A percentile compares a stretch with the other conserved stretches of the same genome.
These are phyloP conservation scores for Mareca penelope DNA, from an alignment of 2,797 vertebrate genomes.

Conservation along the genomic window DNA sequence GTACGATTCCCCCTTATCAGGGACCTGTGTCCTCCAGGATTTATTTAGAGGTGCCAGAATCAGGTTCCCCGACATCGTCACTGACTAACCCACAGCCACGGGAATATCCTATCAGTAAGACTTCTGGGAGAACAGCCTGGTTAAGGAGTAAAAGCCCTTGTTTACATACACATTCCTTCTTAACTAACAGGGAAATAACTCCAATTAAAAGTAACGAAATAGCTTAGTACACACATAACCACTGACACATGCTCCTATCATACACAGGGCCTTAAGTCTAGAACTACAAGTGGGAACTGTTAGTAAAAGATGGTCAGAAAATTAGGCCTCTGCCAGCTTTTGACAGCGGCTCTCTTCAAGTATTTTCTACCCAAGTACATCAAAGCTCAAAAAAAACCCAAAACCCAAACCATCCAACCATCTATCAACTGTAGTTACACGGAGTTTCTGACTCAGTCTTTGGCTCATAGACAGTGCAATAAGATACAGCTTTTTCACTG, in stretches of 20 bases:
- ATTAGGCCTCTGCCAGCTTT: background rate
- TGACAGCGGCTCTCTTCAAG: background rate
- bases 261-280: background rate
- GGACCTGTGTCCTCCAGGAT: background rate
- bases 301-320: background rate
- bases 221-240: background rate
- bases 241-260: rapidly evolving
- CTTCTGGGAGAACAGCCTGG: background rate
- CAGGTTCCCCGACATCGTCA: background rate
- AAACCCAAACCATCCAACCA: no score
- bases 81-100: background rate
- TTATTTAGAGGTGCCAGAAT: background rate
- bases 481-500: background rate
- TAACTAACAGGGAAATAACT: background rate
- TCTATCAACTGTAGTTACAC: background rate
- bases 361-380: background rate
- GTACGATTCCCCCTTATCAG: background rate
- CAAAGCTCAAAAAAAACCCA: background rate
- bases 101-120: background rate
- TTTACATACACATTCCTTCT: background rate
- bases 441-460: background rate
- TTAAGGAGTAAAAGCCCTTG: background rate
- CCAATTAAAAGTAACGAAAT: background rate
- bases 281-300: background rate
- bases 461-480: background rate